Base-by-base conservation (phyloP, 2,113 vertebrate species). In the Oplegnathus fasciatus region DNA sequence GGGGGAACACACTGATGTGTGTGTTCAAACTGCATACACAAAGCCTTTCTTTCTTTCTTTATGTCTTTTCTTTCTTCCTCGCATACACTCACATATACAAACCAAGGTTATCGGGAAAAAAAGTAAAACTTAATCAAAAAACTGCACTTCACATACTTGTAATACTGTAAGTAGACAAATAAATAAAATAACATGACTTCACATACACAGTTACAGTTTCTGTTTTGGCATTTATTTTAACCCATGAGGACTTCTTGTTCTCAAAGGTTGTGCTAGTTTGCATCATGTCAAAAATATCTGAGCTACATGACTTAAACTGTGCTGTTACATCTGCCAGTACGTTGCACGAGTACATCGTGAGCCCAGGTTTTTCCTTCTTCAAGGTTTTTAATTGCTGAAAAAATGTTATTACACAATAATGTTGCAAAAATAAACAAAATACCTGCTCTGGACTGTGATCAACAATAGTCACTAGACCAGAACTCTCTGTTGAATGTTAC, bases 11-110 rank as follows among this genome's bases (percentile, higher is more conserved):
- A 82, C 69, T 76, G 80, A 85, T 75, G 80, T 22, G 44, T 34
- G 75, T 84, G 73, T 86, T 90, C 62, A 83, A 62, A 75, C 20
- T 65, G 26, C 18, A 48, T 30, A 50, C 57, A 91, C 72, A 88
- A 89, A 90, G 75, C 1, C 70, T 10, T 32, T 72, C 76, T 82
- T 83, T 86, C 34, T 83, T 58, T 71, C 17, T 0, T 28, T 72
- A 34, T 22, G 46, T 40, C n/a, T 48, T 62, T 26, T 52, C 15
- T 54, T 62, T 77, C 58, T 8, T 61, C 14, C 61, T 66, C n/a
- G 32, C 67, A 58, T 13, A 46, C 61, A 52, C n/a, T 24, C 22
- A 34, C 20, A 24, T n/a, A n/a, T 15, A 68, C 9, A 61, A 48
- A 42, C 20, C 46, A 57, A 46, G 9, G 48, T n/a, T 50, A 15